These are phyloP conservation scores for Molothrus aeneus DNA, from an alignment of 2,797 vertebrate genomes.

Conservation along the genomic window DNA sequence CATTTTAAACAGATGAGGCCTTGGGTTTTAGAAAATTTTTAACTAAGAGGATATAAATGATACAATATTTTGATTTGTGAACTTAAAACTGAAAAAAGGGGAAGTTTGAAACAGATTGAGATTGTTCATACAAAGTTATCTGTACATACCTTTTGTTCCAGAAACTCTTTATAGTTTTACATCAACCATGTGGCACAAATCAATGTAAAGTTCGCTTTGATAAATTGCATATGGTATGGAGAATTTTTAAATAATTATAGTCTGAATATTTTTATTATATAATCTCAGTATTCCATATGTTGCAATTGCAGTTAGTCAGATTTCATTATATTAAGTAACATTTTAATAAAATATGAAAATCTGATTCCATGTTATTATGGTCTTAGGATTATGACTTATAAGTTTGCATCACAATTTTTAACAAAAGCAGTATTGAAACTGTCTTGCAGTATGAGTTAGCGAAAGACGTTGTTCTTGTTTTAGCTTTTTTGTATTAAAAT, in stretches of 20 bases:
- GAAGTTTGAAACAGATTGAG: conserved; percentile 48
- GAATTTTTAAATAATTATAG: conserved; percentile 41
- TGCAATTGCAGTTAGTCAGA: conserved; percentile 2
- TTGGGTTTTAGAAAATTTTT: background rate
- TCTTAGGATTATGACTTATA: conserved; percentile 23
- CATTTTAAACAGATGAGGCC: background rate
- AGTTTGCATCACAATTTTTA: conserved; percentile 16
- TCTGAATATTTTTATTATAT: conserved; percentile 55
- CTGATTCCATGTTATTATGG: conserved; percentile 35
- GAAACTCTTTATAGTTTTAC: conserved; percentile 58
- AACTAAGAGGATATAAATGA: background rate
- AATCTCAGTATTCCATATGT: conserved; percentile 43
- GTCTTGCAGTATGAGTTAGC: background rate
- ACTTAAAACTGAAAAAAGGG: background rate
- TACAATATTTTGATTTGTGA: conserved; percentile 20
- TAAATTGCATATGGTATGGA: conserved; percentile 57
- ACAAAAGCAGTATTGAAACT: conserved; percentile 20
- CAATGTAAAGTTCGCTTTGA: conserved; percentile 46
- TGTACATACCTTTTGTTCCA: conserved; percentile 50
- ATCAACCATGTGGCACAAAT: conserved; percentile 64
- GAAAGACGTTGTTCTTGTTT: background rate
- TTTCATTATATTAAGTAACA: conserved; percentile 39
- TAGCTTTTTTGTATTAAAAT: conserved; percentile 42
- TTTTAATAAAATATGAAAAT: conserved; percentile 59
- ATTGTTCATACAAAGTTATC: conserved; percentile 1